Base-by-base conservation (phyloP, 2,113 vertebrate species). In the Canis aureus region DNA sequence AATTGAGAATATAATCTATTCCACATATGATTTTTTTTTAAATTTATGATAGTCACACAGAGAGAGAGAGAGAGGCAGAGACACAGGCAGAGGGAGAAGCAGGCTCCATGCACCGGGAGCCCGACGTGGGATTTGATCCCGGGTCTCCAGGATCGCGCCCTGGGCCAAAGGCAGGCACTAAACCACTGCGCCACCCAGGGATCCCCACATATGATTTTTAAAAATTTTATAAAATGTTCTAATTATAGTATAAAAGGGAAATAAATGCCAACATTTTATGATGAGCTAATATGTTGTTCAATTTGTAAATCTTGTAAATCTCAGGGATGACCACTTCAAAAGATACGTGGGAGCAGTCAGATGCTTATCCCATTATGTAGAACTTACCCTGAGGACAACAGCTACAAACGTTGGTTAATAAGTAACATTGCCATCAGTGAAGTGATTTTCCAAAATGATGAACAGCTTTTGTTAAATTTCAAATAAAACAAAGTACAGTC, bases 381-480 rank as follows among this genome's bases (percentile, higher is more conserved):
- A 87, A 57, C n/a, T 12, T 32, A 43, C 17, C 17, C 38, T 2
- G 11, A 59, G 23, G 64, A 66, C 55, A 79, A 29, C 2, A 59
- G 53, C 38, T 69, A 7, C 35, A 57, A 55, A 71, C 17, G 43
- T 35, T 66, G 71, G 32, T 66, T 51, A 86, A 82, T 1, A 71
- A 76, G 12, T 3, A 53, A 53, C 22, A 64, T n/a, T 59, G 25
- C 15, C 8, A 0, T 27, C 38, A 91, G 20, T 60, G 51, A 94
- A 91, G 43, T 59, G 25, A 69, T 73, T 89, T 95, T 93, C 59
- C 83, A 69, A 94, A 82, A 67, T 83, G 27, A 27, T 93, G 35
- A 83, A 49, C 43, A 84, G n/a, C 74, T 87, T 35, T 67, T 71
- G 2, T 94, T 87, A 95, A 94, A 93, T 74, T 94, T 17, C 60